Evolutionary conservation across 2,113 vertebrate genomes (phyloP).

Genomic region (Diadophis punctatus): DNA sequence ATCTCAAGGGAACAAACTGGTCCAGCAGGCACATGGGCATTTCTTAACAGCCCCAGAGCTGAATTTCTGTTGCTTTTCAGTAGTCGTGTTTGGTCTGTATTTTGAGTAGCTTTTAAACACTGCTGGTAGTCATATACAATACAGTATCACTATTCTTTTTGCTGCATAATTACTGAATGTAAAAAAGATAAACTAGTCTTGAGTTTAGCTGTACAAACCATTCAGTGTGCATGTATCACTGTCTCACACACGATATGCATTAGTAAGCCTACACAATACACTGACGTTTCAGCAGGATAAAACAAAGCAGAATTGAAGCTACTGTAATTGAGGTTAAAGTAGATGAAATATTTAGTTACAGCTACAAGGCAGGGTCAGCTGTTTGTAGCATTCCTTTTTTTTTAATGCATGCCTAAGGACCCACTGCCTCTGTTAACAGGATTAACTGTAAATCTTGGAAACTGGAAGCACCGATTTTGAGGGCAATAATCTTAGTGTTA

Average conservation of each 20-base stretch:
- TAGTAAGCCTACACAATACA: not conserved
- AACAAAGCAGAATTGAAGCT: not conserved
- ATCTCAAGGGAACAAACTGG: not conserved
- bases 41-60: not conserved
- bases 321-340: not conserved
- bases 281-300: not conserved
- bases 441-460: not conserved
- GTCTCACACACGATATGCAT: not conserved
- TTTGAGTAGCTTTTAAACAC: constrained; percentile 20
- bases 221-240: not conserved
- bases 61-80: not conserved
- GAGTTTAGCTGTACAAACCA: not conserved
- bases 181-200: not conserved
- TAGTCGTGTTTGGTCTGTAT: not conserved
- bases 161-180: not conserved
- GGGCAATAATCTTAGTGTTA: not conserved
- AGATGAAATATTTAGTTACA: not conserved
- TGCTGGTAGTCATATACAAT: not conserved
- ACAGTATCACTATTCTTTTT: constrained; percentile 14
- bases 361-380: not conserved
- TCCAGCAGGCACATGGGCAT: not conserved
- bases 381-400: not conserved
- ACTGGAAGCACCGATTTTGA: not conserved
- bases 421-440: not conserved
- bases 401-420: not conserved